Evolutionary conservation across 2,113 vertebrate species (phyloP), one percentile per base, ranked within the genome.

Genomic region (Rhizomys pruinosus): DNA sequence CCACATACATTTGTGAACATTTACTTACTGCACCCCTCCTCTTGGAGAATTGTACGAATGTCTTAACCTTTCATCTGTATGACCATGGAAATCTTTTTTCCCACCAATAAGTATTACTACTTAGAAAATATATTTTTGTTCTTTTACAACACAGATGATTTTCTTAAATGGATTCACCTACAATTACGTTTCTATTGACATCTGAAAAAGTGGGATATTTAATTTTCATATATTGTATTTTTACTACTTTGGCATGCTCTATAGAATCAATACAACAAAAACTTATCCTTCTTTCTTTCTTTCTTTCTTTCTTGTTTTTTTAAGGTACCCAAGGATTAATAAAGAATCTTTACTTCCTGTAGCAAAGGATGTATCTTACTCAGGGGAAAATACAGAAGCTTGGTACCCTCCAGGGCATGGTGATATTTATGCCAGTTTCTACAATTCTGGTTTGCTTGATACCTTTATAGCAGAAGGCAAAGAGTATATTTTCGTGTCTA

Each of bases 401-500:
- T 99, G 99, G 99, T 99, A 99, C 94, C 99, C 99, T 1, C 99
- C 99, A 1, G 99, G 99, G 4, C 99, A 99, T 8, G 99, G 99
- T 4, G 99, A 99, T 93, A 99, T 99, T 97, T 99, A 99, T 0
- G 98, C 99, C 96, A 99, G 99, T 96, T 99, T 99, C 97, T 97
- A 98, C 71, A 99, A 99, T 97, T 99, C 99, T 0, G 99, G 99
- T 44, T 98, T 99, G 97, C 98, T 99, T 86, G 98, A 99, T 96
- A 98, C 97, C 82, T 98, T 99, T 19, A 97, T 99, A 0, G 97
- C 95, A 20, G 98, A 99, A 92, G 99, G 99, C 77, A 99, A 99
- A 96, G 99, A 99, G 92, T 99, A 99, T 96, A 99, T 99, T 98
- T 99, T 99, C 94, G 99, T 99, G 93, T 99, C 99, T 96, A 99